phyloP scores from a whole-genome alignment of 2,113 vertebrate species.

The Sialia sialis region DNA sequence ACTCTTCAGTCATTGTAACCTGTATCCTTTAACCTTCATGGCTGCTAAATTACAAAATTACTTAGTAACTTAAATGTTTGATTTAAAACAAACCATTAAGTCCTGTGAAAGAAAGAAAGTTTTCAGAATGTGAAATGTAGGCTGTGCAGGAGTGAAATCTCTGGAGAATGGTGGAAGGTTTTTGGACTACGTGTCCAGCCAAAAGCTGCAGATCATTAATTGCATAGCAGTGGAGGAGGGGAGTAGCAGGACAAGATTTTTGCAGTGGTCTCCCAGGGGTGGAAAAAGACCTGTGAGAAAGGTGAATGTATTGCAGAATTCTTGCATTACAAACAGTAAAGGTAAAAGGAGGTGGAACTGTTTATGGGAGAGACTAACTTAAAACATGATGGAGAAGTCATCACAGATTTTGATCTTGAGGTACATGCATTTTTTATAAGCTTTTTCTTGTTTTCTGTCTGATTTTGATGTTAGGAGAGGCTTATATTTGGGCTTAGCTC shows the following conservation, averaged over 20 bases:
- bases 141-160: neutral
- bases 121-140: neutral
- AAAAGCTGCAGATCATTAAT: neutral
- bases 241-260: neutral
- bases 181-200: neutral
- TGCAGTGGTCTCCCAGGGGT: fast-evolving
- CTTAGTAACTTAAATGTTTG: neutral
- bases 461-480: neutral
- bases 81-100: neutral
- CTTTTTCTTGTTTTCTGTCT: neutral
- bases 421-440: fast-evolving
- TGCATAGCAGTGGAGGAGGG: neutral
- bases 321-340: neutral
- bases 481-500: neutral
- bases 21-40: neutral
- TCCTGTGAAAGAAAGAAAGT: neutral
- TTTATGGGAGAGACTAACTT: neutral
- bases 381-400: neutral
- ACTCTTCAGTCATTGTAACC: neutral
- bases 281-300: neutral
- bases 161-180: neutral
- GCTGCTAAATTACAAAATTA: neutral
- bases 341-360: neutral
- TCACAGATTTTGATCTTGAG: neutral
- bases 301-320: neutral